Base-by-base conservation (phyloP, 2,797 vertebrate species). In the Ataeniobius toweri region DNA sequence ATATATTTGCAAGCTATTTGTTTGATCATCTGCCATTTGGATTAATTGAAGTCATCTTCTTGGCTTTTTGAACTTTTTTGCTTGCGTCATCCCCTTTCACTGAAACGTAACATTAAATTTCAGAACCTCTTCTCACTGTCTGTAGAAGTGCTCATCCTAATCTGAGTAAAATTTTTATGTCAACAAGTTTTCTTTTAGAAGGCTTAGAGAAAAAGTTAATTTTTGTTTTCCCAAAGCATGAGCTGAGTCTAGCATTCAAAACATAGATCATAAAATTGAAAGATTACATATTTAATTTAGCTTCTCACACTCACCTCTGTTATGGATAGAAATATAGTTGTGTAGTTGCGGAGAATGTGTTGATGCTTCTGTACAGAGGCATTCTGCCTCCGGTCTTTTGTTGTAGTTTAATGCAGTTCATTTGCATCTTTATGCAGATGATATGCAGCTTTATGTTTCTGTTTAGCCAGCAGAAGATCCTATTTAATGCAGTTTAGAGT, bases 181-280 rank as follows among this genome's bases (percentile, higher is more conserved):
- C 9, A 50, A 31, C 28, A 71, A 58, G 20, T 74, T 61, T 31
- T 39, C 8, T 50, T 59, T 59, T 48, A 50, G 39, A 77, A 59
- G 48, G 44, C n/a, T 9, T 22, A 14, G 18, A 56, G 13, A 22
- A 46, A 68, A 68, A 14, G 36, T 55, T 0, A 0, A 67, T 44
- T 67, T 73, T 20, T n/a, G 41, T 55, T 73, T 73, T 1, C 0
- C 39, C 53, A 7, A 6, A 3, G 18, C 39, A 14, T 56, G 58
- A 18, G 2, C 28, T 26, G 2, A 55, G 36, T 20, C n/a, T 50
- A 46, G 36, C 5, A 26, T 7, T 73, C 9, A 36, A 78, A 63
- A 46, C 59, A 79, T 28, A 48, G 1, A 44, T 51, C n/a, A 79
- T 72, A 53, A 73, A 65, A 78, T 18, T 46, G 18, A 67, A 73